A percentile compares a stretch with the other conserved stretches of the same genome.
phyloP scores from a whole-genome alignment of 2,113 vertebrate genomes.

The Phasianus colchicus region DNA sequence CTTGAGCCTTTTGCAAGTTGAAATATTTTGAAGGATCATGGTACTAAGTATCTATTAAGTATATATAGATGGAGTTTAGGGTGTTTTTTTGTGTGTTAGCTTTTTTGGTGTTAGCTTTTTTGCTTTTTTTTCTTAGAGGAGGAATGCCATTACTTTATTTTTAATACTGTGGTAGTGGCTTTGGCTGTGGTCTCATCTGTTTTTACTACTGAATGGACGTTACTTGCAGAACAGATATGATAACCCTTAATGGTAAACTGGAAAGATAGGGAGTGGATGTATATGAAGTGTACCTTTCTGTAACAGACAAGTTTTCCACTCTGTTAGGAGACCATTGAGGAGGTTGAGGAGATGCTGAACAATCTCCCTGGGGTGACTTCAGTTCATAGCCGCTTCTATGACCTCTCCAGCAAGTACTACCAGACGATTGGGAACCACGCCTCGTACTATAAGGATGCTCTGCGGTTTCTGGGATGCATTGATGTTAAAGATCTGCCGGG shows the following conservation, averaged over 20 bases:
- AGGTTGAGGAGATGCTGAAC: slow-evolving; percentile 93
- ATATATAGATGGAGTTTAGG: neutral
- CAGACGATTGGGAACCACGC: slow-evolving; percentile 95
- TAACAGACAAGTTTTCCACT: neutral
- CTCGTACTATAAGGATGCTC: slow-evolving; percentile 93
- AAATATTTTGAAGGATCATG: neutral
- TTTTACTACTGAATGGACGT: rapidly evolving
- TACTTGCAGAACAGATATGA: neutral
- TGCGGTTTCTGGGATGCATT: slow-evolving; percentile 94
- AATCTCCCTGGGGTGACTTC: slow-evolving; percentile 92
- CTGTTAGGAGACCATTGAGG: slow-evolving; percentile 91
- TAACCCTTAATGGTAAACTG: rapidly evolving
- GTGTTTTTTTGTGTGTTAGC: too few species aligned
- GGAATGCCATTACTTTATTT: neutral
- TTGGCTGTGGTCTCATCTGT: neutral
- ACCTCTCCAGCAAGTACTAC: slow-evolving; percentile 98
- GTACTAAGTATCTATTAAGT: neutral
- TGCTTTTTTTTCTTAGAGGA: neutral
- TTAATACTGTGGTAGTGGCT: neutral
- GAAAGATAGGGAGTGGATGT: rapidly evolving
- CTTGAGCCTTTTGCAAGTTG: neutral
- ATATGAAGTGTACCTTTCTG: rapidly evolving
- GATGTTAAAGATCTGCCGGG: slow-evolving; percentile 93
- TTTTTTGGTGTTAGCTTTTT: neutral
- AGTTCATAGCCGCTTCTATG: slow-evolving; percentile 96